phyloP scores from a whole-genome alignment of 2,113 vertebrate genomes.

The Syngnathus typhle region DNA sequence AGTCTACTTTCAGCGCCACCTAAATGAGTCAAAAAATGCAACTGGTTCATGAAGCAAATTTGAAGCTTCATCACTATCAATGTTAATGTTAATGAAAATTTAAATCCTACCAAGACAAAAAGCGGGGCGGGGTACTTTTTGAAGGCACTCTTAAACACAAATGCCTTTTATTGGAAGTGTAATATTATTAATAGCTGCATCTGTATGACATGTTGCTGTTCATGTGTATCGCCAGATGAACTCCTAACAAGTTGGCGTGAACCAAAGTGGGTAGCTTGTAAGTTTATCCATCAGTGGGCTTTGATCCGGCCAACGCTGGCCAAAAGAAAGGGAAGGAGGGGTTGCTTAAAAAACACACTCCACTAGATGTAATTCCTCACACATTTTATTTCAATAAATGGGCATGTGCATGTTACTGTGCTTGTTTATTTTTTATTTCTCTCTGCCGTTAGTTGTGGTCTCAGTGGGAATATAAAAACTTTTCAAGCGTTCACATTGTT shows the following conservation, averaged over 20 bases:
- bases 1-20: too few relatives aligned
- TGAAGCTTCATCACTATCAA: not conserved
- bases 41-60: too few relatives aligned
- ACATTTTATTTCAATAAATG: constrained; percentile 64
- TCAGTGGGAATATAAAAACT: not conserved
- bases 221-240: not conserved
- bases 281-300: not conserved
- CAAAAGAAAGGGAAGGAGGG: not conserved
- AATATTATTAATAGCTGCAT: too few relatives aligned
- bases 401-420: constrained; percentile 65
- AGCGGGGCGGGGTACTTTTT: not conserved
- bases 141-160: not conserved
- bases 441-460: too few relatives aligned
- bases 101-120: constrained; percentile 21
- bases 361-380: constrained; percentile 41
- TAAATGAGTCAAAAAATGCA: too few relatives aligned
- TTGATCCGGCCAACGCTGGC: constrained; percentile 9
- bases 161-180: not conserved
- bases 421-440: not conserved
- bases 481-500: not conserved
- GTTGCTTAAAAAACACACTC: constrained; percentile 1
- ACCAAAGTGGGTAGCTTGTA: not conserved
- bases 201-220: not conserved
- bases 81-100: too few relatives aligned
- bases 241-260: not conserved